A percentile compares a stretch with the other conserved stretches of the same genome.
These are phyloP conservation scores for Drosophila nasuta DNA, from an alignment of 1,140 invertebrate genomes.

Conservation along the genomic window DNA sequence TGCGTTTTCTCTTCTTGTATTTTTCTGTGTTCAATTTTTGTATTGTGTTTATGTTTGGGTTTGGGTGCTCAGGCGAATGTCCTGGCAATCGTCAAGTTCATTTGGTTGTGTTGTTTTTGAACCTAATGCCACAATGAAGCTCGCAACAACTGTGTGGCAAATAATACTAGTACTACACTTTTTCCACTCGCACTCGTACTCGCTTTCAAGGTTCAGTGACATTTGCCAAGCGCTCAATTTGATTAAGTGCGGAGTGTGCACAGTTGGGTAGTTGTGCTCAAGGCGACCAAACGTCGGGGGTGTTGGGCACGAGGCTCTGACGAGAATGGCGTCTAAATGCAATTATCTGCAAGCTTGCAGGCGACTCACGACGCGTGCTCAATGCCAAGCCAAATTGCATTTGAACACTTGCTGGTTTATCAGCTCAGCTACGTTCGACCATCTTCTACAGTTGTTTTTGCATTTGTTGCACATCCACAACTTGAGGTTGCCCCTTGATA, in stretches of 20 bases:
- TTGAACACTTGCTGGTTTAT: slow-evolving; percentile 51
- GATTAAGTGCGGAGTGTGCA: slow-evolving; percentile 67
- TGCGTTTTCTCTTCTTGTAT: not conserved
- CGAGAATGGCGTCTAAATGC: slow-evolving; percentile 65
- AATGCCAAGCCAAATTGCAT: slow-evolving; percentile 72
- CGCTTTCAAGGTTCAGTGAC: slow-evolving; percentile 73
- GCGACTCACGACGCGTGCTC: slow-evolving; percentile 43
- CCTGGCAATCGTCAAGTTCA: slow-evolving; percentile 77
- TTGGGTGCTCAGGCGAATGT: slow-evolving; percentile 60
- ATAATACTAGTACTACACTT: slow-evolving; percentile 45
- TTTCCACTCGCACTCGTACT: slow-evolving; percentile 11
- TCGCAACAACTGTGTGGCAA: slow-evolving; percentile 58
- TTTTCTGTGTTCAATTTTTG: not conserved
- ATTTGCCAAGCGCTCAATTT: slow-evolving; percentile 75
- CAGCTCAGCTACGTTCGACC: slow-evolving; percentile 40
- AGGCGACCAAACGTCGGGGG: slow-evolving; percentile 19
- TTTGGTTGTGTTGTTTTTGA: slow-evolving; percentile 69
- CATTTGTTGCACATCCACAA: slow-evolving; percentile 13
- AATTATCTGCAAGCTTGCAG: slow-evolving; percentile 70
- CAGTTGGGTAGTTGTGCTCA: slow-evolving; percentile 12
- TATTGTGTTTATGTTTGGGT: slow-evolving; percentile 27
- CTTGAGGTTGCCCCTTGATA: slow-evolving; percentile 43
- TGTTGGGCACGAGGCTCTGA: slow-evolving; percentile 2
- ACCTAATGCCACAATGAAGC: slow-evolving; percentile 63
- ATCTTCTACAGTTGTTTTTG: not conserved